phyloP scores from a whole-genome alignment of 2,113 vertebrate genomes.

The Prochilodus magdalenae region DNA sequence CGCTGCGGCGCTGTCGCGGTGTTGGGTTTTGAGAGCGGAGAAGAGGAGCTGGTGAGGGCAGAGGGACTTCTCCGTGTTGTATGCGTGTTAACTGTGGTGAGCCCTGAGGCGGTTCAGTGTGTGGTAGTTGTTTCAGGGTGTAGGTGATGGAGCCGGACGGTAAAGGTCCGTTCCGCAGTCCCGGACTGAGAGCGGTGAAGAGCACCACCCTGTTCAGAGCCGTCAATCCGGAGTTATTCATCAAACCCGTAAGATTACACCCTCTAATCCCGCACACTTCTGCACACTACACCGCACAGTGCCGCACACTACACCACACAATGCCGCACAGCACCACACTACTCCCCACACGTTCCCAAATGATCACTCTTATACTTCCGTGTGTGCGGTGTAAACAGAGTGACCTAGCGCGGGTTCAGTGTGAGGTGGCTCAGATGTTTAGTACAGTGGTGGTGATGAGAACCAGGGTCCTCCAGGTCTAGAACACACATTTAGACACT shows the following conservation, averaged over 20 bases:
- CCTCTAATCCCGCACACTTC: neutral
- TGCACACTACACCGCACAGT: too few relatives aligned
- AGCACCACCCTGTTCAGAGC: slow-evolving; percentile 92
- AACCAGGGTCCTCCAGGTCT: too few relatives aligned
- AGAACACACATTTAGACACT: too few relatives aligned
- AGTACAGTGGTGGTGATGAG: too few relatives aligned
- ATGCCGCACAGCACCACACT: too few relatives aligned
- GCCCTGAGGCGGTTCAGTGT: neutral
- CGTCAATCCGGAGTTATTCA: slow-evolving; percentile 96
- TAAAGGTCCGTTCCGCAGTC: slow-evolving; percentile 72
- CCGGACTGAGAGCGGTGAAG: slow-evolving; percentile 81
- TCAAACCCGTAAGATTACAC: slow-evolving; percentile 86
- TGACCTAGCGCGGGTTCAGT: too few relatives aligned
- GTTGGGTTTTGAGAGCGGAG: neutral
- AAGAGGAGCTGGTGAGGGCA: neutral
- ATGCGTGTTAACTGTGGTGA: neutral
- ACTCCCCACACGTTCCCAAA: too few relatives aligned
- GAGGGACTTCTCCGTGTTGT: neutral
- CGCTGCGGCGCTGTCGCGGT: slow-evolving; percentile 28
- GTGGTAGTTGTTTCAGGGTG: too few relatives aligned
- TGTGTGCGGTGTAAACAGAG: too few relatives aligned
- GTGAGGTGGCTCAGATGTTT: too few relatives aligned
- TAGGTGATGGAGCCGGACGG: slow-evolving; percentile 31
- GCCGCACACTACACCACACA: too few relatives aligned
- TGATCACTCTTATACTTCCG: too few relatives aligned